Evolutionary conservation across 1,140 invertebrate genomes (phyloP), one percentile per base, ranked within the genome.

Genomic region (Pemphigus obesinymphae): DNA sequence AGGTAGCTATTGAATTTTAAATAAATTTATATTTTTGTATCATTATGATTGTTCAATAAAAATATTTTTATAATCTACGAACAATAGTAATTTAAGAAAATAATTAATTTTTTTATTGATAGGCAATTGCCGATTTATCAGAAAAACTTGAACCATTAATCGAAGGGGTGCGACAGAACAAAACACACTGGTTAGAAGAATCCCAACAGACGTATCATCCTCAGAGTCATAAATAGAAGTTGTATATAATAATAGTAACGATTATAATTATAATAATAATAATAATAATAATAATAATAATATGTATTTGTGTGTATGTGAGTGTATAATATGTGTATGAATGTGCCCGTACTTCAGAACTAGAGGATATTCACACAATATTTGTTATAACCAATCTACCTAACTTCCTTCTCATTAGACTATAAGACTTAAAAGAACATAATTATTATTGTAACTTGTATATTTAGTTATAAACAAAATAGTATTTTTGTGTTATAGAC

Each of bases 71-170:
- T n/a, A n/a, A n/a, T n/a, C n/a, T n/a, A n/a, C n/a, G n/a, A n/a
- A n/a, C n/a, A n/a, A n/a, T n/a, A n/a, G n/a, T n/a, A n/a, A n/a
- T n/a, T n/a, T n/a, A n/a, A n/a, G n/a, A n/a, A n/a, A n/a, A n/a
- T n/a, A n/a, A n/a, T n/a, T n/a, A n/a, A n/a, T 40, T 48, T 48
- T 13, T 48, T 50, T 15, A 13, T 50, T 31, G 17, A 73, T 86
- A 97, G 95, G 92, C 94, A 84, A 96, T 97, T 86, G 91, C 94
- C 45, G 88, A 91, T 50, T 87, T 97, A 45, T 95, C 93, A 1
- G 89, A 92, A 26, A 91, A 92, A 83, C 86, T 97, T 81, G 89
- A 92, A 84, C 94, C 95, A 11, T 88, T 98, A 85, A 89, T 95
- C 0, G 92, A 95, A 72, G 94, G 96, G 15, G 95, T 97, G n/a